A percentile compares a stretch with the other conserved stretches of the same genome.
Conservation (phyloP, 2,113 vertebrate genomes). For the Numida meleagris region DNA sequence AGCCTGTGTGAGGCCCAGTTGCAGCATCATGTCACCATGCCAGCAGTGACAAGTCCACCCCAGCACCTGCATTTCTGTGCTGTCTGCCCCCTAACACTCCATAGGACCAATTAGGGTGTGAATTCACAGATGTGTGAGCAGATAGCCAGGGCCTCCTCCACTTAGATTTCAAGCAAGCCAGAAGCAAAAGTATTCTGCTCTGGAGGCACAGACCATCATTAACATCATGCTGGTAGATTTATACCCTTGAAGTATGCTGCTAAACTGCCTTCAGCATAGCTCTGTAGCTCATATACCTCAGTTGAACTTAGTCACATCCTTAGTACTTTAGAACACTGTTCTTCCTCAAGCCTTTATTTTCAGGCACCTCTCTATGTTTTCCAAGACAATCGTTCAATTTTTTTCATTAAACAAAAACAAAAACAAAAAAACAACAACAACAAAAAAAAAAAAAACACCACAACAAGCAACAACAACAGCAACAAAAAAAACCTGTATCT, state of each 20-base stretch:
- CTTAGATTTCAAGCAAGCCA: neutral
- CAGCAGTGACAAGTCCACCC: neutral
- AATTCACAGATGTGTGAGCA: accelerated
- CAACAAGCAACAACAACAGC: neutral
- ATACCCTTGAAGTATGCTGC: neutral
- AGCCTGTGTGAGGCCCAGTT: neutral
- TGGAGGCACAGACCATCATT: neutral
- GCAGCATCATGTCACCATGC: accelerated
- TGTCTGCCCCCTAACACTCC: neutral
- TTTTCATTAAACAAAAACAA: neutral
- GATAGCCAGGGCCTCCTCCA: neutral
- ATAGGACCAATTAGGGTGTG: neutral
- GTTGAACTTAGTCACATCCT: neutral
- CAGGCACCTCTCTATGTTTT: neutral
- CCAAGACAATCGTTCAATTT: neutral
- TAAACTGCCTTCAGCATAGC: neutral
- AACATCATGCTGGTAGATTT: no score
- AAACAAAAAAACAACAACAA: neutral
- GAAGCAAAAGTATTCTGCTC: neutral
- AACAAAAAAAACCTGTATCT: neutral
- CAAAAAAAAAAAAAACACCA: neutral
- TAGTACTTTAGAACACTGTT: neutral
- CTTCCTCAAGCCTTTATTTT: neutral
- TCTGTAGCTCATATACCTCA: neutral
- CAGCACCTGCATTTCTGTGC: accelerated